phyloP scores from a whole-genome alignment of 2,113 vertebrate species.

The Lepidiolamprologus cunningtoni region DNA sequence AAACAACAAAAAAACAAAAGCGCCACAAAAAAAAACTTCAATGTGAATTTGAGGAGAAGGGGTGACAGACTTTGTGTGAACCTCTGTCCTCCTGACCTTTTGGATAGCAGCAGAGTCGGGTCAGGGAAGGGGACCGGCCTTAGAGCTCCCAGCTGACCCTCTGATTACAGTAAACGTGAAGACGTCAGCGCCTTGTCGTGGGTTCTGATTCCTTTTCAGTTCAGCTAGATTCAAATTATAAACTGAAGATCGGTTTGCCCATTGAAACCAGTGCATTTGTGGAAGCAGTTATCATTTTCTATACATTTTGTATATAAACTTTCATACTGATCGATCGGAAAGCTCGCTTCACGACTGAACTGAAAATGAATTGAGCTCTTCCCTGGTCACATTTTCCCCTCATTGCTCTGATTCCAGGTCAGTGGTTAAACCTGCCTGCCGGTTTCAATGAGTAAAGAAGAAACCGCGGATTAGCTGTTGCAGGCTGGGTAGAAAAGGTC shows the following conservation, averaged over 20 bases:
- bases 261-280: conserved; percentile 8
- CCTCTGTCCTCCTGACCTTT: conserved; percentile 21
- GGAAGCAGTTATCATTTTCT: conserved; percentile 17
- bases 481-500: neutral
- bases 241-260: neutral
- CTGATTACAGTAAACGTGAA: neutral
- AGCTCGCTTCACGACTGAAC: neutral
- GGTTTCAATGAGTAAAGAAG: neutral
- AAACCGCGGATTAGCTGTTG: conserved; percentile 16
- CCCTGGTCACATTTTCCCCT: neutral
- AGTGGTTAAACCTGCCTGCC: neutral
- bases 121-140: conserved; percentile 6
- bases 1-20: neutral
- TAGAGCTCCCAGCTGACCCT: neutral
- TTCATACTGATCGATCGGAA: conserved; percentile 4
- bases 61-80: conserved; percentile 23
- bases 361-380: conserved; percentile 36
- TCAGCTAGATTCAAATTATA: conserved; percentile 6
- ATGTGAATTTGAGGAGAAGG: conserved; percentile 36
- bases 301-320: conserved; percentile 28
- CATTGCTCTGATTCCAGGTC: conserved; percentile 22
- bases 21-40: neutral
- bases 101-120: conserved; percentile 15
- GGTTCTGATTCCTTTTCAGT: conserved; percentile 39
- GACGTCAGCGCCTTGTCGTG: neutral